Evolutionary conservation across 1,140 invertebrate species (phyloP), one percentile per base, ranked within the genome.

Genomic region (Thereuonema tuberculata): DNA sequence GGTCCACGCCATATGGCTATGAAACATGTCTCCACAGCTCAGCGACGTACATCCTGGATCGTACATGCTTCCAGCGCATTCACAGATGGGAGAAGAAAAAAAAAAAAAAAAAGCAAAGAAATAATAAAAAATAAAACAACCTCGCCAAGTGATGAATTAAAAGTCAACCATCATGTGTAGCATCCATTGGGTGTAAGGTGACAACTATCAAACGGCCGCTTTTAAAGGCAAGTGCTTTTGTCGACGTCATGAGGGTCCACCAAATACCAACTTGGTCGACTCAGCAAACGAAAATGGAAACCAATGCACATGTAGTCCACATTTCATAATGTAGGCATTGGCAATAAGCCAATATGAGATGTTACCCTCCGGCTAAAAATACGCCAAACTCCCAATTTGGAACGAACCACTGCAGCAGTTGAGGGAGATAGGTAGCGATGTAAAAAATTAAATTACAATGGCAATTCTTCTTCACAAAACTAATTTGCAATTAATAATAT

Each of bases 361-460:
- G 53, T 17, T 29, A 26, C 53, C n/a, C 53, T 55, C 53, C 24
- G 53, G 53, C 53, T 55, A 55, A 55, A 55, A 55, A 55, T 55
- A 55, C 25, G 53, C 25, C 53, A 50, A 55, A 55, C 53, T 14
- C 53, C 53, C 53, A 55, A 55, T 55, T 55, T 55, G 53, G 53
- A 26, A 25, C 53, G 53, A 55, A 26, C 53, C 53, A 55, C 27
- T 55, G 5, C 25, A 55, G 14, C 25, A 26, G 3, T 14, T 23
- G 12, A 55, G 53, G 53, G 53, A 26, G 53, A n/a, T n/a, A n/a
- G n/a, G n/a, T n/a, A n/a, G n/a, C n/a, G n/a, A n/a, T n/a, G n/a
- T n/a, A n/a, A n/a, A n/a, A n/a, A n/a, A n/a, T n/a, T n/a, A n/a
- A n/a, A n/a, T n/a, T n/a, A n/a, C n/a, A n/a, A n/a, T n/a, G n/a